A percentile compares a stretch with the other conserved stretches of the same genome.
Evolutionary conservation across 2,888 invertebrate genomes (phyloP).

Genomic region (Phalera bucephala): DNA sequence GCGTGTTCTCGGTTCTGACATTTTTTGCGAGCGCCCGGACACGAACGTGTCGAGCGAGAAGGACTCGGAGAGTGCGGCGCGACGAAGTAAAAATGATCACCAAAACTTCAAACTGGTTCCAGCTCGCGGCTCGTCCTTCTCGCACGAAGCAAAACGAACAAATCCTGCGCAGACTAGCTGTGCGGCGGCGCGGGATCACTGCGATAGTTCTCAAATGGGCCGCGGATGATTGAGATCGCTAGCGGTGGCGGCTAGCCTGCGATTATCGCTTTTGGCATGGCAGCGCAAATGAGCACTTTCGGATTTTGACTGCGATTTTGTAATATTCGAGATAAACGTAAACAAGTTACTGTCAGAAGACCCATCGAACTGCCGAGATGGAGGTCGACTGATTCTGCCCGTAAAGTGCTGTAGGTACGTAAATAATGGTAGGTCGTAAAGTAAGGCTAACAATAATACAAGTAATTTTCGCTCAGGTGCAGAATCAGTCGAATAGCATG

Average conservation of each 20-base stretch:
- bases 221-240: slow-evolving; percentile 53
- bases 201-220: slow-evolving; percentile 56
- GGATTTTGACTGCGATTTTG: slow-evolving; percentile 24
- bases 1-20: slow-evolving; percentile 52
- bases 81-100: slow-evolving; percentile 75
- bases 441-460: neutral
- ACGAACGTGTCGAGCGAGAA: slow-evolving; percentile 42
- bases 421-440: slow-evolving; percentile 7
- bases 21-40: slow-evolving; percentile 59
- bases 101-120: slow-evolving; percentile 73
- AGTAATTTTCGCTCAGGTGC: slow-evolving; percentile 31
- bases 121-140: slow-evolving; percentile 62
- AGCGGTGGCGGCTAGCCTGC: slow-evolving; percentile 41
- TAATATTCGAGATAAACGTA: slow-evolving; percentile 28
- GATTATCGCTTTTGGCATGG: slow-evolving; percentile 34
- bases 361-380: slow-evolving; percentile 56
- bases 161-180: slow-evolving; percentile 56
- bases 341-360: slow-evolving; percentile 28
- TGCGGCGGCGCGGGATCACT: slow-evolving; percentile 34
- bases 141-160: slow-evolving; percentile 71
- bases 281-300: slow-evolving; percentile 43
- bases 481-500: slow-evolving; percentile 49
- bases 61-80: slow-evolving; percentile 42
- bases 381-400: slow-evolving; percentile 50
- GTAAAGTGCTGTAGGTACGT: slow-evolving; percentile 14